Evolutionary conservation across 2,888 invertebrate genomes (phyloP).

Genomic region (Camptogramma bilineatum): DNA sequence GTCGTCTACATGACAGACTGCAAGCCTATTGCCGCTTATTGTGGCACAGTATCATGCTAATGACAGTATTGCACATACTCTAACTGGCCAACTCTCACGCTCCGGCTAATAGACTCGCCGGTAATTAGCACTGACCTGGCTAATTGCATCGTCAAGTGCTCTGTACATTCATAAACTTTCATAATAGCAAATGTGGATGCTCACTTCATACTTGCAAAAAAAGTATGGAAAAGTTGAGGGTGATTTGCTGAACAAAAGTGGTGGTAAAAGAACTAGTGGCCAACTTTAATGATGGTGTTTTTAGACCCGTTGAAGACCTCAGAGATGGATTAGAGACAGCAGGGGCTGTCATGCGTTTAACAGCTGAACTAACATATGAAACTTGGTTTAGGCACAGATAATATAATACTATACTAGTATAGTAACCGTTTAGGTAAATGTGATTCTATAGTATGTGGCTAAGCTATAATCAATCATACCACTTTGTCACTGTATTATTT

Average conservation of each 20-base stretch:
- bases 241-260: background rate
- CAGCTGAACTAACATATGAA: too few species aligned
- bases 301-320: background rate
- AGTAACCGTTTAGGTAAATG: too few species aligned
- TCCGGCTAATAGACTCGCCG: constrained; percentile 49
- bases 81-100: constrained; percentile 49
- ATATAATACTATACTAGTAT: too few species aligned
- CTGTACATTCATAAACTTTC: constrained; percentile 1
- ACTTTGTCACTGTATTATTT: too few species aligned
- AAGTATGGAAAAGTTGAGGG: background rate
- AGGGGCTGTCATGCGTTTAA: too few species aligned
- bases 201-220: background rate
- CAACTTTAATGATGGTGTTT: background rate
- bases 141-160: constrained; percentile 51
- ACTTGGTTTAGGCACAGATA: too few species aligned
- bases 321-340: too few species aligned
- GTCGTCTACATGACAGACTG: background rate
- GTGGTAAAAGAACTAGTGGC: background rate
- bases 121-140: constrained; percentile 57
- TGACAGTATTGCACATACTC: constrained; percentile 28
- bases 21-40: background rate
- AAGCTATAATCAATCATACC: too few species aligned
- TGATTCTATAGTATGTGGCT: too few species aligned
- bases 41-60: constrained; percentile 27
- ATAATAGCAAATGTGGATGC: background rate